Evolutionary conservation across 2,888 invertebrate species (phyloP).

Genomic region (Mongoloraphidia duomilia): DNA sequence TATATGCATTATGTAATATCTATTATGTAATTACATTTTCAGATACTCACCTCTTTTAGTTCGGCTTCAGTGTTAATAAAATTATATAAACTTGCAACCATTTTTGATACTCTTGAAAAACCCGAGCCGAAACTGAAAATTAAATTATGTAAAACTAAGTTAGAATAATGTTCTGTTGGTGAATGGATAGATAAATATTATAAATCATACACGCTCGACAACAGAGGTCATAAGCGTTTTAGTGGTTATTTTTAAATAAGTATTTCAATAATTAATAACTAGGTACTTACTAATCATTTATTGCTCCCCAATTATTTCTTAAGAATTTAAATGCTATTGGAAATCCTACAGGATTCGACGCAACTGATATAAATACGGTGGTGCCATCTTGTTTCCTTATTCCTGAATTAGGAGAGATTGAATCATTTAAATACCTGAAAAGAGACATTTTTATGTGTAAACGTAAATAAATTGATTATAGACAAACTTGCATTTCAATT

Average conservation of each 20-base stretch:
- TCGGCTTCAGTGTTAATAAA: slow-evolving; percentile 37
- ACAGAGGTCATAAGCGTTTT: background rate
- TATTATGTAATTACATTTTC: too few relatives aligned
- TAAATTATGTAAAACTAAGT: too few relatives aligned
- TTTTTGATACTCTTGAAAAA: slow-evolving; percentile 35
- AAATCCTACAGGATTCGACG: slow-evolving; percentile 40
- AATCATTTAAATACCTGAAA: slow-evolving; percentile 36
- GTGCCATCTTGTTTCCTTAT: slow-evolving; percentile 47
- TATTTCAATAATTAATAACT: slow-evolving; percentile 1
- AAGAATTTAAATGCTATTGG: slow-evolving; percentile 45
- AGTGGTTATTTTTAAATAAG: background rate
- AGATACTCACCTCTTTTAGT: slow-evolving; percentile 23
- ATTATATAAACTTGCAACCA: slow-evolving; percentile 35
- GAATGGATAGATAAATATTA: background rate
- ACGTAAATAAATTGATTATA: too few relatives aligned
- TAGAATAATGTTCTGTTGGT: too few relatives aligned
- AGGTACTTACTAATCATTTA: slow-evolving; percentile 30
- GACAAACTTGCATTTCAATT: too few relatives aligned
- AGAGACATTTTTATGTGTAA: background rate
- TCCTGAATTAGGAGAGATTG: slow-evolving; percentile 33
- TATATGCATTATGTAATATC: too few relatives aligned
- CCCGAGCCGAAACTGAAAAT: slow-evolving; percentile 36
- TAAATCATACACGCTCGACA: too few relatives aligned
- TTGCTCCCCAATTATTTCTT: slow-evolving; percentile 31
- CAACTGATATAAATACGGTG: slow-evolving; percentile 40